Conservation (phyloP, 2,888 invertebrate genomes). For the Nomada flava region DNA sequence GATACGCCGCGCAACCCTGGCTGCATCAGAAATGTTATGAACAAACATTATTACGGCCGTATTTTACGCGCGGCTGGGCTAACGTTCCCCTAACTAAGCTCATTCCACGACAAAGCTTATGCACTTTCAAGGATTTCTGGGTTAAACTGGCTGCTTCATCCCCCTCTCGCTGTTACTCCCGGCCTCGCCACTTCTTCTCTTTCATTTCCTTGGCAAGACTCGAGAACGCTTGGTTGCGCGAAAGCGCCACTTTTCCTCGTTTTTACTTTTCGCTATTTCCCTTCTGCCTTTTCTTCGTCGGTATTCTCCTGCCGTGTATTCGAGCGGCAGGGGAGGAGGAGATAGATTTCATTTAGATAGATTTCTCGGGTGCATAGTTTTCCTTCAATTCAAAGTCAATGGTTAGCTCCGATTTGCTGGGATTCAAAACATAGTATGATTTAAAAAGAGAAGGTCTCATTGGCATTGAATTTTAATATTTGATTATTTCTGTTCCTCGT, state of each 20-base stretch:
- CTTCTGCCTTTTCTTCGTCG: neutral
- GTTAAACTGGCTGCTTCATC: conserved; percentile 61
- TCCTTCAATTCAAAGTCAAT: too few relatives aligned
- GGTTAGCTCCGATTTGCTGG: too few relatives aligned
- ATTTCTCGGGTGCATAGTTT: too few relatives aligned
- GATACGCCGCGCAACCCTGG: conserved; percentile 23
- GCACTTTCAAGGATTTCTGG: conserved; percentile 74
- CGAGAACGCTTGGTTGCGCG: conserved; percentile 57
- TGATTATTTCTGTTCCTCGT: neutral
- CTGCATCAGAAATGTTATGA: conserved; percentile 59
- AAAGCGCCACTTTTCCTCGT: conserved; percentile 63
- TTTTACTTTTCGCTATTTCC: conserved; percentile 43
- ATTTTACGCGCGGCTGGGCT: conserved; percentile 75
- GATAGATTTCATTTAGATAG: too few relatives aligned
- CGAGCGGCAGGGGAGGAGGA: too few relatives aligned
- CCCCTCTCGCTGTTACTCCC: conserved; percentile 11
- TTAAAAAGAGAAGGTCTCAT: too few relatives aligned
- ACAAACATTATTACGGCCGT: conserved; percentile 75
- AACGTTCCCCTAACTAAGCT: conserved; percentile 77
- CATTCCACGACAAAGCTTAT: conserved; percentile 78
- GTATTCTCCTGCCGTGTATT: too few relatives aligned
- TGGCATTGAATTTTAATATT: conserved; percentile 1
- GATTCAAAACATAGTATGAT: too few relatives aligned
- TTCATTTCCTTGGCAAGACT: conserved; percentile 58
- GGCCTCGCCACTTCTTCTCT: conserved; percentile 36